phyloP scores from a whole-genome alignment of 1,140 invertebrate genomes.

The Eupeodes corollae region DNA sequence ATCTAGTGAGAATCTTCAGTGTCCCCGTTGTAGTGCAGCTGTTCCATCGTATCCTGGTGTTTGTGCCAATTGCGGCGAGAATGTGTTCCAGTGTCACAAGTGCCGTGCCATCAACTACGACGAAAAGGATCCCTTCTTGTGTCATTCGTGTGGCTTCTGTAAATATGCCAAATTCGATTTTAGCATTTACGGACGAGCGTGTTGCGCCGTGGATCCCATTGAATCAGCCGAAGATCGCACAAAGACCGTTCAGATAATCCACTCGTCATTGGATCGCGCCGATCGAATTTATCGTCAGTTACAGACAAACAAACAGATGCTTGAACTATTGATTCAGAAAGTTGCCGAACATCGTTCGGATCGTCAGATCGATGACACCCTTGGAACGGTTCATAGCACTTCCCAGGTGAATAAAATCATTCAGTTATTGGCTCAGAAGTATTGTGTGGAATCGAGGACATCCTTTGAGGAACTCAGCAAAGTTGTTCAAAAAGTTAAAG shows the following conservation, averaged over 20 bases:
- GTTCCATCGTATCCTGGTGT: conserved; percentile 95
- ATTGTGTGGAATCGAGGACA: conserved; percentile 87
- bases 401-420: conserved; percentile 74
- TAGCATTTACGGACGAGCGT: conserved; percentile 76
- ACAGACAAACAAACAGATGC: conserved; percentile 73
- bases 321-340: conserved; percentile 51
- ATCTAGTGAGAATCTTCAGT: conserved; percentile 83
- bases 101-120: conserved; percentile 98
- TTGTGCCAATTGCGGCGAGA: conserved; percentile 95
- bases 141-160: conserved; percentile 96
- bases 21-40: conserved; percentile 89
- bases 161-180: conserved; percentile 99
- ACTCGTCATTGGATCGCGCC: conserved; percentile 82
- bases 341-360: conserved; percentile 34
- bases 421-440: conserved; percentile 79
- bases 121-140: conserved; percentile 97
- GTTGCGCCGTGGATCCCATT: conserved; percentile 92
- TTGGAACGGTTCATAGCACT: conserved; percentile 39
- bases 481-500: conserved; percentile 84
- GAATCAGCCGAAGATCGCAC: conserved; percentile 94
- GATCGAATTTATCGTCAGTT: conserved; percentile 88
- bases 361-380: conserved; percentile 36
- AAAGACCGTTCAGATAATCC: conserved; percentile 85
- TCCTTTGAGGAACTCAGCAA: conserved; percentile 94
- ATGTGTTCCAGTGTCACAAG: conserved; percentile 97